phyloP scores from a whole-genome alignment of 2,797 vertebrate species.

The Crenuchus spilurus region DNA sequence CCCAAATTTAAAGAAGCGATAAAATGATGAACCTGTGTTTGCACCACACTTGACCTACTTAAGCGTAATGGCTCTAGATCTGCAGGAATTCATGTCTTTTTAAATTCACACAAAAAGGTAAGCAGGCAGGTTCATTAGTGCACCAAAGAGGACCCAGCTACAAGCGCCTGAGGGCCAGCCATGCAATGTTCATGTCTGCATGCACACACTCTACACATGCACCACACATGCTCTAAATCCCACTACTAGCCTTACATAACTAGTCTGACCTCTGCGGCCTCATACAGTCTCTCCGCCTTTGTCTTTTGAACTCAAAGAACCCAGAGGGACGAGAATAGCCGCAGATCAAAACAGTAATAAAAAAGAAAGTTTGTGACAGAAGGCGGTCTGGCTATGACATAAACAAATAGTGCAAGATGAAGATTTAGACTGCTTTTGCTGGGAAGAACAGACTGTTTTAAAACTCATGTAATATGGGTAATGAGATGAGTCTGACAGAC shows the following conservation, averaged over 20 bases:
- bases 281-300: neutral
- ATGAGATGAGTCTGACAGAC: conserved; percentile 6
- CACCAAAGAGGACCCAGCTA: neutral
- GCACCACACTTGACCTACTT: too few species aligned
- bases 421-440: neutral
- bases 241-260: conserved; percentile 10
- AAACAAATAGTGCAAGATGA: neutral
- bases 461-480: conserved; percentile 1
- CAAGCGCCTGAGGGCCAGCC: neutral
- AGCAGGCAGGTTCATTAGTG: too few species aligned
- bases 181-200: neutral
- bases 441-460: neutral
- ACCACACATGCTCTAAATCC: conserved; percentile 19
- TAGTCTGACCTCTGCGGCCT: neutral
- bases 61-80: too few species aligned
- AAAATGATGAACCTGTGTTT: too few species aligned
- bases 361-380: neutral
- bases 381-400: neutral
- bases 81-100: too few species aligned
- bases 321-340: conserved; percentile 3
- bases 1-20: too few species aligned
- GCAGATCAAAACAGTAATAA: neutral
- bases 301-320: neutral
- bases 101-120: too few species aligned
- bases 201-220: conserved; percentile 1